Conservation (phyloP, 2,797 vertebrate genomes). For the Protonibea diacanthus region DNA sequence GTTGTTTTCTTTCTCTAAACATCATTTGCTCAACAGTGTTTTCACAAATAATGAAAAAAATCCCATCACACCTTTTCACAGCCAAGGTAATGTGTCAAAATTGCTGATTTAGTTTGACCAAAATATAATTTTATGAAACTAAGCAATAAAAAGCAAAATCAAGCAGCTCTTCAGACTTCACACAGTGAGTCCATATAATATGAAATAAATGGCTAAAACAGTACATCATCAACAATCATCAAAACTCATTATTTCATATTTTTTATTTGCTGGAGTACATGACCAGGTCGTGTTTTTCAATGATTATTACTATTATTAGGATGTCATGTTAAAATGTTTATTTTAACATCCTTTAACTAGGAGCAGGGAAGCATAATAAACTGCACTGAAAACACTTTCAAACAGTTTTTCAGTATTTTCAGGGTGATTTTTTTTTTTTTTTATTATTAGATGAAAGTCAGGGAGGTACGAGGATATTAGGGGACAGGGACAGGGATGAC, state of each 20-base stretch:
- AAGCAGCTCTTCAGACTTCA: neutral
- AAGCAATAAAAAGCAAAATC: conserved; percentile 1
- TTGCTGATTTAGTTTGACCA: conserved; percentile 46
- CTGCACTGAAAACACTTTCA: neutral
- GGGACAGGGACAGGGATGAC: neutral
- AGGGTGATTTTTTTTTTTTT: neutral
- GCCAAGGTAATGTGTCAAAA: conserved; percentile 42
- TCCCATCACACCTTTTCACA: conserved; percentile 18
- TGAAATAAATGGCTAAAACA: neutral
- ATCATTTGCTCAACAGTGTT: neutral
- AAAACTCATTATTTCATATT: no score
- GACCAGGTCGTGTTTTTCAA: no score
- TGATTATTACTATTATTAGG: no score
- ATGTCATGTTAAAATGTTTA: neutral
- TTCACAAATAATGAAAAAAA: conserved; percentile 41
- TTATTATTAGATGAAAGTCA: neutral
- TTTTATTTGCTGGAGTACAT: no score
- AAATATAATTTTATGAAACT: conserved; percentile 29
- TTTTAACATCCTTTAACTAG: neutral
- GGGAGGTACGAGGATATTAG: neutral
- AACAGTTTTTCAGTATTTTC: neutral
- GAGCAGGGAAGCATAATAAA: no score
- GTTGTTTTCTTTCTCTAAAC: neutral
- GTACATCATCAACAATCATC: no score
- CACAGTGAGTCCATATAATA: neutral